These are phyloP conservation scores for Knipowitschia caucasica DNA, from an alignment of 2,797 vertebrate genomes.

Conservation along the genomic window DNA sequence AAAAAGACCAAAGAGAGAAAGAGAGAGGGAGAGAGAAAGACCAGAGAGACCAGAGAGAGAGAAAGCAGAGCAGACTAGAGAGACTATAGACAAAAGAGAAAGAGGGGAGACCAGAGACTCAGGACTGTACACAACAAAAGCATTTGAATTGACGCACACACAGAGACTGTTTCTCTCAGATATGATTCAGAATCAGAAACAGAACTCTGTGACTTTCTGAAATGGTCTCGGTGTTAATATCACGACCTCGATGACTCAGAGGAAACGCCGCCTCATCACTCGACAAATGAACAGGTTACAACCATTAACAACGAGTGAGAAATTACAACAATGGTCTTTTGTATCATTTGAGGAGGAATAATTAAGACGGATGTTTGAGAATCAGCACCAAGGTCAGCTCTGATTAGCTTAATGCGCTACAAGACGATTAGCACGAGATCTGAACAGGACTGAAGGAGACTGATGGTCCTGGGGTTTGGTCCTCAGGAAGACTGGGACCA, in stretches of 20 bases:
- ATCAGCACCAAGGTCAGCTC: not conserved
- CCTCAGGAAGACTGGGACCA: not conserved
- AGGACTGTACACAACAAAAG: too few species aligned
- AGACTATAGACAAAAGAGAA: too few species aligned
- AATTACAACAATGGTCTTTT: not conserved
- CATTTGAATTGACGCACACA: too few species aligned
- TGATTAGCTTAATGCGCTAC: not conserved
- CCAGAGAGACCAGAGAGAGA: too few species aligned
- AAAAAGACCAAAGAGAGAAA: too few species aligned
- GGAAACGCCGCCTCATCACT: conserved; percentile 8
- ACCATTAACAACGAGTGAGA: not conserved
- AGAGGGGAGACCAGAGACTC: too few species aligned
- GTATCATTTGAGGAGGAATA: not conserved
- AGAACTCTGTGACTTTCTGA: too few species aligned
- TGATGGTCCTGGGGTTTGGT: not conserved
- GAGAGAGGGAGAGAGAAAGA: too few species aligned
- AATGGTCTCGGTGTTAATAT: too few species aligned
- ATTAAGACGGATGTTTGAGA: not conserved
- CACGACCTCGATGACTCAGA: not conserved
- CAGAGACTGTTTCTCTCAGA: too few species aligned
- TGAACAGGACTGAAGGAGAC: not conserved
- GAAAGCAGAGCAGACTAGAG: too few species aligned
- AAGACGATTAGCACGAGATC: not conserved
- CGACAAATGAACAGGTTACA: not conserved
- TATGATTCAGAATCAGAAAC: too few species aligned